These are phyloP conservation scores for Omphaloscelis lunosa DNA, from an alignment of 2,888 invertebrate species.

Conservation along the genomic window DNA sequence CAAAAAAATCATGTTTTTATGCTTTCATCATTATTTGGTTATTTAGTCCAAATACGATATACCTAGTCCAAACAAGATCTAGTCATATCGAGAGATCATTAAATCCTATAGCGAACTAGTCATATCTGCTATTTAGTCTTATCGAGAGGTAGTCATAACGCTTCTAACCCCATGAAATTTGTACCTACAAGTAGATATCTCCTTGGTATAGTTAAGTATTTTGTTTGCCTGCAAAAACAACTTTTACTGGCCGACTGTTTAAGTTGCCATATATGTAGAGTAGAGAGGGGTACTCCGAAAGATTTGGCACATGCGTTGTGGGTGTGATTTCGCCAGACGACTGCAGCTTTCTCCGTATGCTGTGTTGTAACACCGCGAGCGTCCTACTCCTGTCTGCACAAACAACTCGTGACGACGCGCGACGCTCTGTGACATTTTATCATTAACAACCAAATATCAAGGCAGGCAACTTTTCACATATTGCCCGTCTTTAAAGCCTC, in stretches of 20 bases:
- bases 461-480: conserved; percentile 79
- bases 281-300: conserved; percentile 80
- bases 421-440: conserved; percentile 79
- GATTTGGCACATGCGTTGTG: conserved; percentile 87
- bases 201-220: conserved; percentile 67
- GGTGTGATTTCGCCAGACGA: conserved; percentile 89
- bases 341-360: conserved; percentile 86
- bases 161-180: too few species aligned
- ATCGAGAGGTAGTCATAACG: too few species aligned
- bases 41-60: too few species aligned
- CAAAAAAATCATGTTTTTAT: too few species aligned
- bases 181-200: conserved; percentile 52
- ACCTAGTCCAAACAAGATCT: too few species aligned
- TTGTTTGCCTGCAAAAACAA: conserved; percentile 77
- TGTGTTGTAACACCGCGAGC: conserved; percentile 79
- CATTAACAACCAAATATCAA: conserved; percentile 85
- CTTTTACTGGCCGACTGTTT: conserved; percentile 81
- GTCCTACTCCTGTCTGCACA: conserved; percentile 63
- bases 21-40: too few species aligned
- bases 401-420: conserved; percentile 51
- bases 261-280: conserved; percentile 76
- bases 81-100: too few species aligned
- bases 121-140: too few species aligned
- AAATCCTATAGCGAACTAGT: too few species aligned
- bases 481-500: conserved; percentile 72